Evolutionary conservation across 1,140 invertebrate genomes (phyloP).

Genomic region (Cydia pomonella): DNA sequence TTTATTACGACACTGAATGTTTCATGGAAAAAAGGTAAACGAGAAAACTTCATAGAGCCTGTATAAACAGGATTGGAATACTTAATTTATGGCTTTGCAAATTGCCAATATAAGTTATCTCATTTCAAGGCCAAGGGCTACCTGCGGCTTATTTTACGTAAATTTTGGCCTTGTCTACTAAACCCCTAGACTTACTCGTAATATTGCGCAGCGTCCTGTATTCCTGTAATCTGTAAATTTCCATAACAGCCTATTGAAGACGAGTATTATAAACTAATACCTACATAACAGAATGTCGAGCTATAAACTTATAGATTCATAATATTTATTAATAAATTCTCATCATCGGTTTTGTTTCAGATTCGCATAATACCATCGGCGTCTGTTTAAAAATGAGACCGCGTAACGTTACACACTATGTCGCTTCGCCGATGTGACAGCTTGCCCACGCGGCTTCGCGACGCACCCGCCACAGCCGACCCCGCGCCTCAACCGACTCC

Average conservation of each 20-base stretch:
- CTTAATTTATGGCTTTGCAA: constrained; percentile 21
- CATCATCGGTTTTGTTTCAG: neutral
- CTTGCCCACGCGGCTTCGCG: constrained; percentile 61
- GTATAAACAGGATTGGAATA: neutral
- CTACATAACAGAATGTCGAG: neutral
- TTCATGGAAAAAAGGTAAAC: neutral
- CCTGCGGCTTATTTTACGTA: constrained; percentile 34
- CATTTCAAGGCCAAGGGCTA: constrained; percentile 33
- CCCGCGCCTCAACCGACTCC: constrained; percentile 40
- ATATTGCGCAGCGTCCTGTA: constrained; percentile 43
- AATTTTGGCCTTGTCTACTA: constrained; percentile 34
- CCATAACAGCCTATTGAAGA: constrained; percentile 58
- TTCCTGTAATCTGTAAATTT: constrained; percentile 55
- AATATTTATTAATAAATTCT: neutral
- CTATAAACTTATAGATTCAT: neutral
- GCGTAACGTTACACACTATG: constrained; percentile 55
- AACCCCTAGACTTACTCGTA: constrained; percentile 38
- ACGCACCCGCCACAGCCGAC: constrained; percentile 46
- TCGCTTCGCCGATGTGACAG: constrained; percentile 74
- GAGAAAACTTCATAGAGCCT: constrained; percentile 1
- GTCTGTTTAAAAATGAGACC: constrained; percentile 61
- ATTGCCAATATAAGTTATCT: constrained; percentile 32
- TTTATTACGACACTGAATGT: constrained; percentile 6
- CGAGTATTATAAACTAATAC: constrained; percentile 50
- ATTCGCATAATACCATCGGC: neutral